Evolutionary conservation across 1,140 invertebrate species (phyloP).

Genomic region (Drosophila saltans): DNA sequence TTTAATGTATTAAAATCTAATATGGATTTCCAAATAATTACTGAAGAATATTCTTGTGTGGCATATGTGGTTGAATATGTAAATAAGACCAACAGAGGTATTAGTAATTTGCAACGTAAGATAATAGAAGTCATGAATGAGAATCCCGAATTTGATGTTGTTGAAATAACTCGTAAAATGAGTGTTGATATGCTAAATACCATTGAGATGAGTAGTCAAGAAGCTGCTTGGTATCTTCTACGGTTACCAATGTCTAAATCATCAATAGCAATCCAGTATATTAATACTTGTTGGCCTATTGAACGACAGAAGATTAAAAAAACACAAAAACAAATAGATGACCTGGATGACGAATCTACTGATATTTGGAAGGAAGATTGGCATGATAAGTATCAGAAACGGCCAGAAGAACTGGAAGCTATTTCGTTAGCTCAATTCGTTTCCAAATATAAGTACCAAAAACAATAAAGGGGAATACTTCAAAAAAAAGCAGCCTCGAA

Average conservation of each 20-base stretch:
- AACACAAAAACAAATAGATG: slow-evolving; percentile 15
- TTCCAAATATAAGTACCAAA: slow-evolving; percentile 52
- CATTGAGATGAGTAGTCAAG: slow-evolving; percentile 62
- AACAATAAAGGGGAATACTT: background rate
- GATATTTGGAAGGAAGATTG: slow-evolving; percentile 69
- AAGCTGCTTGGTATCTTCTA: slow-evolving; percentile 70
- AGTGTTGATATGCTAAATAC: slow-evolving; percentile 53
- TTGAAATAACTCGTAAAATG: slow-evolving; percentile 66
- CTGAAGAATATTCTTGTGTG: slow-evolving; percentile 82
- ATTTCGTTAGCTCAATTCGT: slow-evolving; percentile 66
- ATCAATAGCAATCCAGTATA: slow-evolving; percentile 23
- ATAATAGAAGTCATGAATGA: too few species aligned
- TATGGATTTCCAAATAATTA: slow-evolving; percentile 81
- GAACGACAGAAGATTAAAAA: slow-evolving; percentile 7
- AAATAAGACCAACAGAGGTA: slow-evolving; percentile 78
- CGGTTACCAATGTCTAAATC: slow-evolving; percentile 62
- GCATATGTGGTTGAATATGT: slow-evolving; percentile 41
- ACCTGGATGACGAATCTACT: slow-evolving; percentile 36
- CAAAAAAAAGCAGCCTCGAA: background rate
- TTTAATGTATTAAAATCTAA: slow-evolving; percentile 67
- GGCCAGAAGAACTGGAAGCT: slow-evolving; percentile 50
- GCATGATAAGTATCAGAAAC: slow-evolving; percentile 65
- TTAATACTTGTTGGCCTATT: slow-evolving; percentile 6
- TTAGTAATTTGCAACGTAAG: slow-evolving; percentile 72
- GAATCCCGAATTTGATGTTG: too few species aligned